Evolutionary conservation across 1,140 invertebrate genomes (phyloP), one percentile per base, ranked within the genome.

Genomic region (Euwallacea similis): DNA sequence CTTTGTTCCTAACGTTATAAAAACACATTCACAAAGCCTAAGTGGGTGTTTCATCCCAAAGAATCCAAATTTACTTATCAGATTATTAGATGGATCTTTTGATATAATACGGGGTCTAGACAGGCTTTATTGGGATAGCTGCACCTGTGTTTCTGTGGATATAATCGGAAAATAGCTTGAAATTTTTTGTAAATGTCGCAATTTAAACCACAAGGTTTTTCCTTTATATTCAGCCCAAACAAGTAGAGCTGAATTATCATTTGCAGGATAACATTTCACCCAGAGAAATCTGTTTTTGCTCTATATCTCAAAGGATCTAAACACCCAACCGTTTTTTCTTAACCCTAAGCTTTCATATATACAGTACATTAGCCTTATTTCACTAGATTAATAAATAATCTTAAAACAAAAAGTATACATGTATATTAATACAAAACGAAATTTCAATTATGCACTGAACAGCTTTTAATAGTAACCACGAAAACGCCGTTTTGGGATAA

Each of bases 1-100:
- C 11, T 66, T 66, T 71, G 69, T 71, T 71, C 62, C 69, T 71
- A 71, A 71, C 47, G 41, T 59, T 71, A 71, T 71, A 71, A 71
- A 71, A 71, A 64, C 69, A 71, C 69, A 71, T 59, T 66, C 69
- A 66, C 69, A 43, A 66, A 66, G 69, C 69, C 62, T 43, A 66
- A 41, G 55, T 42, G 69, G 63, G 54, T 46, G 54, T 41, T 47
- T 47, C 16, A n/a, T 54, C 46, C 55, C 43, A 66, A 58, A 60
- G 21, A 33, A 33, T 33, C 21, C 21, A 33, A 33, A 33, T 33
- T 33, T 33, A 33, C 21, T 33, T 33, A 33, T 43, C 16, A 42
- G 59, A 55, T 33, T 11, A 43, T 47, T 33, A 33, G 21, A 55
- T 9, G 60, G 16, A 43, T 53, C 44, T 60, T 62, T 69, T 69